Evolutionary conservation across 1,140 invertebrate genomes (phyloP).

Genomic region (Lepidotrigona ventralis): DNA sequence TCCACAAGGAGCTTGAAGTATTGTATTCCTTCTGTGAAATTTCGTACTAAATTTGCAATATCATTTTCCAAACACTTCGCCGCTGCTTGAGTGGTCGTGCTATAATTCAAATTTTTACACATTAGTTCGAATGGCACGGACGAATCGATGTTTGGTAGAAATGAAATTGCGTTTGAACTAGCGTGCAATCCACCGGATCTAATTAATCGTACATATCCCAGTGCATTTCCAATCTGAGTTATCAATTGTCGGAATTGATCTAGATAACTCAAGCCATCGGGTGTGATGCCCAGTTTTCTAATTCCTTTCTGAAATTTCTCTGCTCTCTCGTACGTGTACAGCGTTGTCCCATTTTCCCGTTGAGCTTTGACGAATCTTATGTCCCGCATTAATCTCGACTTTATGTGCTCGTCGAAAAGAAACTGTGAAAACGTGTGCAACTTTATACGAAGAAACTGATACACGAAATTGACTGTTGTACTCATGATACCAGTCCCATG

Average conservation of each 20-base stretch:
- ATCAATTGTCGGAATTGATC: constrained; percentile 96
- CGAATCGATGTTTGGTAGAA: constrained; percentile 92
- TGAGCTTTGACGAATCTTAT: constrained; percentile 82
- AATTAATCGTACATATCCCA: constrained; percentile 97
- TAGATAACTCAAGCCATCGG: constrained; percentile 92
- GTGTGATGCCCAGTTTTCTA: constrained; percentile 91
- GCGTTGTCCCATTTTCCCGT: constrained; percentile 75
- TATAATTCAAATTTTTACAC: constrained; percentile 82
- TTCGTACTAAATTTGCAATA: constrained; percentile 88
- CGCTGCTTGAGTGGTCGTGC: constrained; percentile 83
- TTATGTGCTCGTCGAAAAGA: constrained; percentile 99
- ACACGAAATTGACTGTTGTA: constrained; percentile 98
- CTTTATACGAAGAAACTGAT: constrained; percentile 97
- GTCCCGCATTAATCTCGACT: constrained; percentile 96
- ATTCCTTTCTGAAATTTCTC: constrained; percentile 97
- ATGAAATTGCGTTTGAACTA: constrained; percentile 93
- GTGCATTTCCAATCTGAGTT: constrained; percentile 97
- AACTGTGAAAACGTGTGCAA: constrained; percentile 98
- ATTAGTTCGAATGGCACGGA: constrained; percentile 83
- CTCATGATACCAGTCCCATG: constrained; percentile 99
- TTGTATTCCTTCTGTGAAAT: constrained; percentile 96
- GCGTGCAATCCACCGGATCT: constrained; percentile 96
- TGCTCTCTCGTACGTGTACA: constrained; percentile 92
- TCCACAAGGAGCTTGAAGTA: constrained; percentile 97
- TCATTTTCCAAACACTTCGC: constrained; percentile 88